phyloP scores from a whole-genome alignment of 2,113 vertebrate genomes.

The Calcarius ornatus region DNA sequence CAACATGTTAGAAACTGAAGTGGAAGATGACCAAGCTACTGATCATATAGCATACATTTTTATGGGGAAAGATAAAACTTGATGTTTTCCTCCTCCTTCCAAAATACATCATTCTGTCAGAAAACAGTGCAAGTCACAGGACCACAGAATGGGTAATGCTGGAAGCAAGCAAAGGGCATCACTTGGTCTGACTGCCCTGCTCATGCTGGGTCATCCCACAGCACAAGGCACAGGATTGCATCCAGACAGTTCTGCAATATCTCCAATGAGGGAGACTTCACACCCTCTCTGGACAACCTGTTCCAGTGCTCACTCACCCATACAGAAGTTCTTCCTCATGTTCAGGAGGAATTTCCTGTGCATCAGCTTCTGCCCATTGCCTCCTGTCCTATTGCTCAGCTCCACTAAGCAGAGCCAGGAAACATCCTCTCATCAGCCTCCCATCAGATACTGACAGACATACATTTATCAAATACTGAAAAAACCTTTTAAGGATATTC shows the following conservation, averaged over 20 bases:
- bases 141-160: not conserved
- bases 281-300: accelerated
- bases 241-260: not conserved
- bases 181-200: not conserved
- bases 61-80: not conserved
- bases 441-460: not conserved
- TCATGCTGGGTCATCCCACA: not conserved
- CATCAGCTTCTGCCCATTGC: not conserved
- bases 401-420: not conserved
- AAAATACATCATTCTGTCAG: not conserved
- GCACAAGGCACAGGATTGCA: accelerated
- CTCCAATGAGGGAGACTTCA: not conserved
- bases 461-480: not conserved
- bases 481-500: not conserved
- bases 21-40: not conserved
- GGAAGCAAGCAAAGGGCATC: not conserved
- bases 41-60: not conserved
- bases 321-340: not conserved
- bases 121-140: not conserved
- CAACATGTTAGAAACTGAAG: not conserved
- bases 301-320: accelerated
- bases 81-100: not conserved
- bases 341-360: not conserved
- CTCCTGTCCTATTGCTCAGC: not conserved
- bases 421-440: not conserved